Conservation (phyloP, 1,140 invertebrate species). For the Telenomus remus region DNA sequence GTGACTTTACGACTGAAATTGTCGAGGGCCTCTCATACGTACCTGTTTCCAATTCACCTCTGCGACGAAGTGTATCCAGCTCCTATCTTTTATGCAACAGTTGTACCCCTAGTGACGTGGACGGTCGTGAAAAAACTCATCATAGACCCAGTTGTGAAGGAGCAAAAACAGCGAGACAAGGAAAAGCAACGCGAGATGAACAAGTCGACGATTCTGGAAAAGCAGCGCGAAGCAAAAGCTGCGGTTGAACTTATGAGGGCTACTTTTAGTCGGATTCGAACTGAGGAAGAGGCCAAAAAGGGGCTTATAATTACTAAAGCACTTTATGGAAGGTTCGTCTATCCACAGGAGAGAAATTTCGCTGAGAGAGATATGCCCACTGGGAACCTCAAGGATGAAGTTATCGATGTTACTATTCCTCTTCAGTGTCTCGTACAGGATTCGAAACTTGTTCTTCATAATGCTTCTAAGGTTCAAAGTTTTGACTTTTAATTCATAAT, state of each 20-base stretch:
- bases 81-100: conserved; percentile 94
- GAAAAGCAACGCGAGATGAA: conserved; percentile 85
- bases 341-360: conserved; percentile 63
- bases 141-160: conserved; percentile 89
- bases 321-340: conserved; percentile 84
- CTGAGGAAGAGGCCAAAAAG: conserved; percentile 85
- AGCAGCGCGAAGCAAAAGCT: conserved; percentile 87
- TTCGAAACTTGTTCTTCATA: conserved; percentile 89
- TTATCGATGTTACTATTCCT: conserved; percentile 94
- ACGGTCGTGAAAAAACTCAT: conserved; percentile 88
- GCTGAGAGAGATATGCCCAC: conserved; percentile 60
- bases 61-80: conserved; percentile 92
- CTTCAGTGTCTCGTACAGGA: conserved; percentile 95
- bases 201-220: conserved; percentile 83
- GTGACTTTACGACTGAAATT: conserved; percentile 92
- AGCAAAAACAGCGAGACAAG: conserved; percentile 84
- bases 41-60: conserved; percentile 91
- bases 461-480: conserved; percentile 86
- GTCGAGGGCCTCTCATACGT: conserved; percentile 89
- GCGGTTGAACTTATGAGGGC: conserved; percentile 92
- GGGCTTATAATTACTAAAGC: conserved; percentile 92
- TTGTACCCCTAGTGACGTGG: conserved; percentile 88
- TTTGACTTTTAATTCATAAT: too few species aligned
- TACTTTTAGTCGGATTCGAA: conserved; percentile 84
- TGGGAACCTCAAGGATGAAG: conserved; percentile 74